Base-by-base conservation (phyloP, 2,797 vertebrate genomes). In the Arrhamphus sclerolepis region DNA sequence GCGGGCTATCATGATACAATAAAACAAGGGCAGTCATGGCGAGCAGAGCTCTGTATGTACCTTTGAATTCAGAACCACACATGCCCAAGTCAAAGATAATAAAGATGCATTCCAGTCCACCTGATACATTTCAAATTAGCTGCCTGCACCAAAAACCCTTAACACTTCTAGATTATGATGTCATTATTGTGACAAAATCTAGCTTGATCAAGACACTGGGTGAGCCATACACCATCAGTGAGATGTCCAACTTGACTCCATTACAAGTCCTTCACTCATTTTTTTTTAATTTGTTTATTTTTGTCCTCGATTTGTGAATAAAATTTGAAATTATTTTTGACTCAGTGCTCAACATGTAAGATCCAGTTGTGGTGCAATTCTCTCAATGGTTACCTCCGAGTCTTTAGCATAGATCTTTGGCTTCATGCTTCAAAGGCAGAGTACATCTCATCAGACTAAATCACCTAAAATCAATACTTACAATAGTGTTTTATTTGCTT, bases 391-490 rank as follows among this genome's bases (percentile, higher is more conserved):
- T 70, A 81, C 70, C 54, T 63, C 29, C 3, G 50, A 74, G 61
- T 80, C 46, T 56, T 75, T 74, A 66, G 39, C 76, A 65, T 38
- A 74, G 54, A 69, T 82, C 58, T 86, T 80, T 84, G 81, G 80
- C 80, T 79, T 62, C 53, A 54, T 72, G 61, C 62, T 71, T 75
- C 72, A 61, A 72, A 85, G 75, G 47, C 77, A 57, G 70, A 47
- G 39, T 67, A 38, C 47, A 7, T 66, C 56, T 50, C 46, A 62
- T 65, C 38, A 56, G 53, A 75, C 69, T 54, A 61, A 70, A 62
- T 22, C 0, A 56, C 56, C 10, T 52, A 44, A 72, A 72, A 66
- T 38, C 1, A 38, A 71, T 66, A 51, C 50, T 62, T 53, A 49
- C 11, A n/a, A n/a, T 48, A 1, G 54, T 56, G 34, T 21, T 42